Conservation (phyloP, 2,888 invertebrate genomes). For the Ormia ochracea region DNA sequence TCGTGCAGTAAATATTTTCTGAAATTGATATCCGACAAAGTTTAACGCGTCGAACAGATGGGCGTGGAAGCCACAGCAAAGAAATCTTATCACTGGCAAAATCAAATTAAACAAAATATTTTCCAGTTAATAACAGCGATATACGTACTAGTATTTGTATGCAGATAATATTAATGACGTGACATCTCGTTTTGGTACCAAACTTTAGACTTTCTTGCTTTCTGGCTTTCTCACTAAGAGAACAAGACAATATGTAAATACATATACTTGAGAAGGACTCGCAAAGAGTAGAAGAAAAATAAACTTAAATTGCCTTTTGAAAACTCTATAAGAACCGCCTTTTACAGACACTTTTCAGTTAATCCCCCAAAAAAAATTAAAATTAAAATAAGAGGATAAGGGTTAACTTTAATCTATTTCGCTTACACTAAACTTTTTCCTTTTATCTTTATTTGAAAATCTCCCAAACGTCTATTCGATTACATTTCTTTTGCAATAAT, state of each 20-base stretch:
- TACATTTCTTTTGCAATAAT: constrained; percentile 7
- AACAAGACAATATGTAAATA: constrained; percentile 42
- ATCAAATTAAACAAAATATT: constrained; percentile 22
- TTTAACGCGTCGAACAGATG: neutral
- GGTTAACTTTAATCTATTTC: constrained; percentile 47
- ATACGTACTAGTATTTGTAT: too few species aligned
- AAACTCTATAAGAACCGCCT: constrained; percentile 49
- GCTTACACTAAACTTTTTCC: constrained; percentile 28
- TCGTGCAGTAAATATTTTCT: neutral
- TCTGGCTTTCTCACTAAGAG: neutral
- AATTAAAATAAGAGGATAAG: constrained; percentile 14
- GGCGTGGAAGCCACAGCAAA: neutral
- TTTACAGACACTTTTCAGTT: constrained; percentile 42
- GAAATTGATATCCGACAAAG: neutral
- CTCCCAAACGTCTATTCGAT: neutral
- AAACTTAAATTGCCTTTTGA: constrained; percentile 54
- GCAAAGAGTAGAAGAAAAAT: neutral
- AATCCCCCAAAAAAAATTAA: constrained; percentile 21
- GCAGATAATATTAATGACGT: constrained; percentile 3
- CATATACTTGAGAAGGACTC: neutral
- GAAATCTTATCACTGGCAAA: constrained; percentile 19
- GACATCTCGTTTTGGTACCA: constrained; percentile 56
- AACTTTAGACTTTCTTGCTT: neutral
- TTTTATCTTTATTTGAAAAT: constrained; percentile 21
- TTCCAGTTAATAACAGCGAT: neutral